A percentile compares a stretch with the other conserved stretches of the same genome.
phyloP scores from a whole-genome alignment of 1,140 invertebrate genomes.

The Lepidurus apus region DNA sequence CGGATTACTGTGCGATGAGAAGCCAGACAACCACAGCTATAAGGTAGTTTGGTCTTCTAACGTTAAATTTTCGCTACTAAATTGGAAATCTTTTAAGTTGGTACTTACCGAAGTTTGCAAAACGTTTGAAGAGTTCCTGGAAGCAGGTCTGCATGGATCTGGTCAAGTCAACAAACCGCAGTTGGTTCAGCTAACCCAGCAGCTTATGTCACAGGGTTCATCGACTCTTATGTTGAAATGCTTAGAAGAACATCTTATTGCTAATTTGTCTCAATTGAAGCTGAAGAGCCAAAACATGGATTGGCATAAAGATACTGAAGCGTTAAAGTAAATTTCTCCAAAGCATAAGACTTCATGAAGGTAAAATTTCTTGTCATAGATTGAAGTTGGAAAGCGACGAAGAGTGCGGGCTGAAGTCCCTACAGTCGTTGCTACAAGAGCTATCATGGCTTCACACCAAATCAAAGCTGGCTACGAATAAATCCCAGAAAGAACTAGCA shows the following conservation, averaged over 20 bases:
- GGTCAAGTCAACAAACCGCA: not conserved
- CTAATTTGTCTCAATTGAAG: not conserved
- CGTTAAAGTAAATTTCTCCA: not conserved
- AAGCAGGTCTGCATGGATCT: not conserved
- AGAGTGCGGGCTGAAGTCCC: slow-evolving; percentile 2
- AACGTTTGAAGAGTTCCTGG: not conserved
- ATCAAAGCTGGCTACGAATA: not conserved
- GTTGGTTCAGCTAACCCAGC: not conserved
- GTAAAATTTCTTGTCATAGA: not conserved
- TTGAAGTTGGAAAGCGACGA: not conserved
- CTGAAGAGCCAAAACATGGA: not conserved
- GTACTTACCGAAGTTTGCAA: not conserved
- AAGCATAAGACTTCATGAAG: not conserved
- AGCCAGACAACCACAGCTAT: not conserved
- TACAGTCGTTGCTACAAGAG: slow-evolving; percentile 25
- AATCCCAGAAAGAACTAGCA: not conserved
- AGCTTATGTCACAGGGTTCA: not conserved
- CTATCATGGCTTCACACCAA: slow-evolving; percentile 29
- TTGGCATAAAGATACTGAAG: not conserved
- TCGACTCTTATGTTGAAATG: not conserved
- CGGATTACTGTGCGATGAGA: not conserved
- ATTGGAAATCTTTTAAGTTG: not conserved
- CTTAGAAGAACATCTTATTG: not conserved
- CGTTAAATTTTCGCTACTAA: not conserved
- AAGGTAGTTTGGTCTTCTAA: not conserved